Conservation (phyloP, 2,888 invertebrate species). For the Rotaria sp. region DNA sequence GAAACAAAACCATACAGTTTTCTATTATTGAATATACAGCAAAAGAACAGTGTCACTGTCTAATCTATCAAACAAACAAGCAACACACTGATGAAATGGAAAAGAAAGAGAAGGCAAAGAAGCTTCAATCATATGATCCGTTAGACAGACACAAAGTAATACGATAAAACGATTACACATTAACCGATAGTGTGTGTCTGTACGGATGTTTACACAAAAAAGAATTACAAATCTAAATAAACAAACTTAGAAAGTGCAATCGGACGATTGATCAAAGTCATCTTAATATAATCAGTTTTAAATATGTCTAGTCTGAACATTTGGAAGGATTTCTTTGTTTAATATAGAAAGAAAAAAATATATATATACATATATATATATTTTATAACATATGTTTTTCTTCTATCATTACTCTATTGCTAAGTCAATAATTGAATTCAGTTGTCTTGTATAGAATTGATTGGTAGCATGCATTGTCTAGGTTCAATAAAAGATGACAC, state of each 20-base stretch:
- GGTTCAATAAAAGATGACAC: constrained; percentile 2
- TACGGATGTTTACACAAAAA: not conserved
- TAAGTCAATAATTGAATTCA: not conserved
- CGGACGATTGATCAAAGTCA: not conserved
- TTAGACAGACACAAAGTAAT: not conserved
- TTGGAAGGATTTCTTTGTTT: not conserved
- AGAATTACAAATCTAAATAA: not conserved
- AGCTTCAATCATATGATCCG: not conserved
- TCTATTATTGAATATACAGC: not conserved
- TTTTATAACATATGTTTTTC: not conserved
- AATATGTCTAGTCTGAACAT: not conserved
- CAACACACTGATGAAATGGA: not conserved
- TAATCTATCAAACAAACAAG: constrained; percentile 2
- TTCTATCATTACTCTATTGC: not conserved
- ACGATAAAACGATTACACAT: not conserved
- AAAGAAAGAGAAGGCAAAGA: not conserved
- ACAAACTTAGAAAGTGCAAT: not conserved
- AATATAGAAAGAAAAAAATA: not conserved
- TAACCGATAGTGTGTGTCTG: not conserved
- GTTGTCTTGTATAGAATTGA: not conserved
- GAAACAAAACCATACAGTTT: not conserved
- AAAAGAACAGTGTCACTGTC: not conserved
- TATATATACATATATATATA: no score
- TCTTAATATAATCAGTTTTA: not conserved
- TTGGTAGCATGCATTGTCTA: not conserved